Percentiles rank a stretch among this genome's conserved stretches.
These are phyloP conservation scores for Ophiothrix spiculata DNA, from an alignment of 35 echinoderm and acorn worm species.

Conservation along the genomic window DNA sequence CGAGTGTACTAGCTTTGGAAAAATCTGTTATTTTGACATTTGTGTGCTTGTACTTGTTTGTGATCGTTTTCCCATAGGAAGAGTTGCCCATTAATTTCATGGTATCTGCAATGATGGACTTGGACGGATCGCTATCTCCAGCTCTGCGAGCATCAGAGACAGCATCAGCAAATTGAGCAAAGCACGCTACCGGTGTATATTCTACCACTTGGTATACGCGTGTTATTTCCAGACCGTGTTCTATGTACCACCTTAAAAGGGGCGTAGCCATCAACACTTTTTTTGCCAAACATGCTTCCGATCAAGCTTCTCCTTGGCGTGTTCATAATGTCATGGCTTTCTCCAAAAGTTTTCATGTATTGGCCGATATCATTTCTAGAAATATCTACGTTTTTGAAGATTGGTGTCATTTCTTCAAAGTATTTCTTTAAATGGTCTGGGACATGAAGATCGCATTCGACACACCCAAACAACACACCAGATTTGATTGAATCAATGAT, in stretches of 20 bases:
- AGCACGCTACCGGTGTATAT: slow-evolving; percentile 14
- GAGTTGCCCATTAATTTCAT: slow-evolving; percentile 50
- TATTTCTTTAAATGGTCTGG: neutral
- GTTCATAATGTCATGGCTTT: slow-evolving; percentile 19
- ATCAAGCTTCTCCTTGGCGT: slow-evolving; percentile 32
- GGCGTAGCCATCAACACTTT: slow-evolving; percentile 33
- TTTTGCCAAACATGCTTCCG: slow-evolving; percentile 32
- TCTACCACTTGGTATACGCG: slow-evolving; percentile 13
- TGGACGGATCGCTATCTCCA: slow-evolving; percentile 28
- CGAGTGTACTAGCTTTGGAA: neutral
- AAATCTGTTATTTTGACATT: slow-evolving; percentile 27
- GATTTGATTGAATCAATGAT: slow-evolving; percentile 6
- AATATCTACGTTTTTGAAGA: slow-evolving; percentile 42
- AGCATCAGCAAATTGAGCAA: too few relatives aligned
- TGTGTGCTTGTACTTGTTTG: slow-evolving; percentile 46
- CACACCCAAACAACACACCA: slow-evolving; percentile 22
- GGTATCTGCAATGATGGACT: slow-evolving; percentile 41
- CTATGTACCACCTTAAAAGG: slow-evolving; percentile 33
- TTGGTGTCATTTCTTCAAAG: slow-evolving; percentile 50
- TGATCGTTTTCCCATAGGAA: slow-evolving; percentile 53
- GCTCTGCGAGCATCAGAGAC: slow-evolving; percentile 32
- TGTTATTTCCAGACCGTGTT: slow-evolving; percentile 32
- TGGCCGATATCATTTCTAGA: slow-evolving; percentile 31
- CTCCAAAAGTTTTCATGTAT: slow-evolving; percentile 23
- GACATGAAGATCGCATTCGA: slow-evolving; percentile 44